A percentile compares a stretch with the other conserved stretches of the same genome.
Evolutionary conservation across 2,113 vertebrate species (phyloP).

Genomic region (Sus scrofa): DNA sequence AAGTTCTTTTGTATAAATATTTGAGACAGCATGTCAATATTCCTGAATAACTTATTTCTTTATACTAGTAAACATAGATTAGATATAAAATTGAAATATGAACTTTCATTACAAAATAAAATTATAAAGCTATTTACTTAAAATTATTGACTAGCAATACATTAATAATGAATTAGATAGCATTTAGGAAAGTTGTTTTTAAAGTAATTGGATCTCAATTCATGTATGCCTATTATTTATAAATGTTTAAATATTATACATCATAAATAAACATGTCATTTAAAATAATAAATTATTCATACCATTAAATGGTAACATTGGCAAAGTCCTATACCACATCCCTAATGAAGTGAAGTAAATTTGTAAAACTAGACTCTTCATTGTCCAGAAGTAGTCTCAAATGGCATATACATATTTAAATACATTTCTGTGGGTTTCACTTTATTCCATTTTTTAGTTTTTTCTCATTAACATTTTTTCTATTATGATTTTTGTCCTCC

Average conservation of each 20-base stretch:
- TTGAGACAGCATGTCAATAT: slow-evolving; percentile 19
- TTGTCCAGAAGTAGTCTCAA: not conserved
- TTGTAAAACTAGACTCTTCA: slow-evolving; percentile 65
- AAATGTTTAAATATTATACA: slow-evolving; percentile 85
- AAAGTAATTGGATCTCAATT: slow-evolving; percentile 84
- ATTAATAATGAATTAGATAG: slow-evolving; percentile 79
- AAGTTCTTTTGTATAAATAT: slow-evolving; percentile 66
- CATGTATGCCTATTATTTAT: slow-evolving; percentile 85
- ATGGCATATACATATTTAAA: slow-evolving; percentile 36
- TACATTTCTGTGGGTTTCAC: not conserved
- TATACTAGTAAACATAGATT: slow-evolving; percentile 66
- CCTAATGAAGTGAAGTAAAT: slow-evolving; percentile 81
- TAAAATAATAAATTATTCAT: slow-evolving; percentile 87
- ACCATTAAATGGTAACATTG: slow-evolving; percentile 78
- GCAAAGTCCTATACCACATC: slow-evolving; percentile 68
- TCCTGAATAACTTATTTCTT: slow-evolving; percentile 66
- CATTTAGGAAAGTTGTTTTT: slow-evolving; percentile 79
- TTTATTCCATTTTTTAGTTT: not conserved
- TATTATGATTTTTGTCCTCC: not conserved
- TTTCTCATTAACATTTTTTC: not conserved
- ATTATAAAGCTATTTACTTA: slow-evolving; percentile 80
- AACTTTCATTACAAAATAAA: slow-evolving; percentile 60
- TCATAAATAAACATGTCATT: slow-evolving; percentile 85
- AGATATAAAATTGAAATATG: slow-evolving; percentile 76
- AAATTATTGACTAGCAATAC: slow-evolving; percentile 75